Evolutionary conservation across 2,797 vertebrate genomes (phyloP), one percentile per base, ranked within the genome.

Genomic region (Borostomias antarcticus): DNA sequence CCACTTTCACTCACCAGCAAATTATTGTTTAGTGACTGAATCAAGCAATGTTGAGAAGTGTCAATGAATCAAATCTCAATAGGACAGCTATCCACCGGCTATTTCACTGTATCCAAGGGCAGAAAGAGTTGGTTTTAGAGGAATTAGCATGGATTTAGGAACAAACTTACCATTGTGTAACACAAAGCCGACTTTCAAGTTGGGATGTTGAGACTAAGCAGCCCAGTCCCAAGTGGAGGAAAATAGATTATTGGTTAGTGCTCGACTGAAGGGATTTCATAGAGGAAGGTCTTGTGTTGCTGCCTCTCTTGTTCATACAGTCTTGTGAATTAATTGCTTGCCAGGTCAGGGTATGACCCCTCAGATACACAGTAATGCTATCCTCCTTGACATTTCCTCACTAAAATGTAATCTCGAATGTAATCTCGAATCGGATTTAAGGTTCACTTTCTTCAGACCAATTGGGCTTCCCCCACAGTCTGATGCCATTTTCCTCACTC

Each of bases 301-400:
- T 51, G 65, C 71, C 71, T 61, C 68, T 72, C 74, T 76, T 73
- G 68, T 82, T 73, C 61, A 66, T 73, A 72, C 79, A 78, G 82
- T 88, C 79, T 76, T 73, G 80, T 60, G 74, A 76, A 86, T 85
- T 86, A 72, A 83, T 71, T 37, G 65, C 71, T 77, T 85, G 86
- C 82, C 81, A 84, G 79, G 78, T 80, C 73, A 72, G 74, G 48
- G 68, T 58, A 61, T 61, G 52, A 70, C 68, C 69, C 68, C 75
- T 69, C 59, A 73, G 78, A 85, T 80, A 85, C 75, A 76, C 76
- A 68, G 84, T 82, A 85, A 86, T 33, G 62, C 64, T 75, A 87
- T 82, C 82, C 69, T 69, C 71, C 76, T 72, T 83, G 82, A 83
- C 83, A 84, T 88, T 86, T 82, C 70, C 71, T 25, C 28, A 40